A percentile compares a stretch with the other conserved stretches of the same genome.
phyloP scores from a whole-genome alignment of 2,113 vertebrate species.

The Callaeas wilsoni region DNA sequence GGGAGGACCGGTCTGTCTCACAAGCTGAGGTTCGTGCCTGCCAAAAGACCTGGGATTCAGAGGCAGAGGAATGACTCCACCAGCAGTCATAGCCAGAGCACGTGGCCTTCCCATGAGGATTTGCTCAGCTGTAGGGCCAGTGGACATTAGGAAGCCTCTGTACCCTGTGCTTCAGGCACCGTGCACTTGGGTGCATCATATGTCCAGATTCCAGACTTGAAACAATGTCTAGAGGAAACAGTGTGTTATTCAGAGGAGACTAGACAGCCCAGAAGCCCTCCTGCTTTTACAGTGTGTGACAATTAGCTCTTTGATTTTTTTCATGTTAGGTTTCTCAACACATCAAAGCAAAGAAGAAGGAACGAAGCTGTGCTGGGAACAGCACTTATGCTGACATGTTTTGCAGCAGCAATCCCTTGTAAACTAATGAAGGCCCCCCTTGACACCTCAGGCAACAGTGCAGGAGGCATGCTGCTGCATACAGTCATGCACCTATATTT shows the following conservation, averaged over 20 bases:
- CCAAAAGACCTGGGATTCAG: neutral
- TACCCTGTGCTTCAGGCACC: neutral
- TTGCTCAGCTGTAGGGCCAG: neutral
- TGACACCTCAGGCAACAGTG: neutral
- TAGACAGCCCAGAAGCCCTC: neutral
- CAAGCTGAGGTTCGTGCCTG: neutral
- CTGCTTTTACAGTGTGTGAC: neutral
- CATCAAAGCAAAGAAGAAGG: neutral
- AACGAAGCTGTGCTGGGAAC: neutral
- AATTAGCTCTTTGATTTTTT: neutral
- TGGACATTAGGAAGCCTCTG: accelerated
- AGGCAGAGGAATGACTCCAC: accelerated
- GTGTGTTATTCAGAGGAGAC: neutral
- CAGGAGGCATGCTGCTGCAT: neutral
- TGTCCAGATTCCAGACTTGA: neutral
- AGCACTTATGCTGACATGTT: neutral
- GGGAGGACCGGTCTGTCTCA: accelerated
- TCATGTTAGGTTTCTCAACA: neutral
- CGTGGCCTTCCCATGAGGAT: accelerated
- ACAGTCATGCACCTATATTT: neutral
- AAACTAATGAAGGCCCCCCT: neutral
- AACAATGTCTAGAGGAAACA: neutral
- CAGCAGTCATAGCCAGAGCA: neutral
- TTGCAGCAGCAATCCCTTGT: neutral
- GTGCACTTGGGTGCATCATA: accelerated